Base-by-base conservation (phyloP, 1,140 invertebrate species). In the Pissodes strobi region DNA sequence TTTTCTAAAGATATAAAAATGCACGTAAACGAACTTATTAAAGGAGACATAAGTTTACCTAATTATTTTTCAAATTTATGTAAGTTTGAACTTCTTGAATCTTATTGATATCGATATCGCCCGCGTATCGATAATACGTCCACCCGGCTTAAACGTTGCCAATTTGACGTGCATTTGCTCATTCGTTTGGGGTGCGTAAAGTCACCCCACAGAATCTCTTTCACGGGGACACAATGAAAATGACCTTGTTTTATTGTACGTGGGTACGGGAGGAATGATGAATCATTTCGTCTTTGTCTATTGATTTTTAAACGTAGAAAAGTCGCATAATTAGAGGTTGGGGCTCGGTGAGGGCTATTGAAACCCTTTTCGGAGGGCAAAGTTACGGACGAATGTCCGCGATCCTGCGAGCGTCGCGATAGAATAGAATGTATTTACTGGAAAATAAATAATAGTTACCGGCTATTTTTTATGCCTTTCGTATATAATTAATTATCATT, bases 151-250 rank as follows among this genome's bases (percentile, higher is more conserved):
- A 38, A 53, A 19, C 34, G 10, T 21, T 37, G 56, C 48, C 43
- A 30, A 59, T 59, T 45, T 48, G 22, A 43, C 56, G 48, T 59
- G 56, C 56, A 59, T 15, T 27, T 17, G 57, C 25, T 46, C 46
- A 43, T n/a, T 22, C 21, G 25, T n/a, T 9, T 21, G 61, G 61
- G 61, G 62, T 64, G 62, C 52, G 41, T 64, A 64, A 64, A 64
- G 62, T 64, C 62, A 64, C 62, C 62, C 62, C 62, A 52, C 62
- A 64, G 43, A 64, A 64, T 64, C 62, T 23, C 52, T 64, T 64
- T 64, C 27, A 56, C 62, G 62, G 53, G 12, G n/a, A n/a, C 38
- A 41, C 38, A 41, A 41, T 41, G 38, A 41, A 41, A 41, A 41
- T 41, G 38, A 41, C 38, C 38, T 41, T 41, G 17, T 41, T 41